Conservation (phyloP, 2,888 invertebrate genomes). For the Geophilus truncorum region DNA sequence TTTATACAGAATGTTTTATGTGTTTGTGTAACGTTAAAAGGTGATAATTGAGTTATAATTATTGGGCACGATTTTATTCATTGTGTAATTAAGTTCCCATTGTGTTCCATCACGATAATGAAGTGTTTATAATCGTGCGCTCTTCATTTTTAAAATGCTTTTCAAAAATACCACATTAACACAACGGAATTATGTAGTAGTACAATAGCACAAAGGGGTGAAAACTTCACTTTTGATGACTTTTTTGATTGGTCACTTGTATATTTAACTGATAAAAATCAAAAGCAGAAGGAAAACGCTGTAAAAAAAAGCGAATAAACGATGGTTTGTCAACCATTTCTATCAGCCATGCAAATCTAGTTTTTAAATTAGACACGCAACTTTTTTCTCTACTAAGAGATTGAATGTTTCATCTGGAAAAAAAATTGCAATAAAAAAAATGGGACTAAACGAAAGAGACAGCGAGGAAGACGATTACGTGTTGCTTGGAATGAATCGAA, state of each 20-base stretch:
- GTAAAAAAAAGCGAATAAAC: not conserved
- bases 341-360: not conserved
- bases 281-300: not conserved
- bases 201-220: too few species aligned
- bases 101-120: not conserved
- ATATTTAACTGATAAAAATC: not conserved
- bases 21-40: not conserved
- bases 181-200: not conserved
- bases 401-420: not conserved
- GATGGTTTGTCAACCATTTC: not conserved
- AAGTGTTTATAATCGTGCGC: not conserved
- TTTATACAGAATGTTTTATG: not conserved
- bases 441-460: not conserved
- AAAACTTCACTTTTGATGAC: too few species aligned
- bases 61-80: conserved; percentile 11
- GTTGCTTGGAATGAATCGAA: not conserved
- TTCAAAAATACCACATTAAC: not conserved
- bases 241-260: not conserved
- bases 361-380: not conserved
- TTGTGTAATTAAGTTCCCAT: not conserved
- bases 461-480: not conserved
- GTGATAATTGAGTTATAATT: conserved; percentile 8
- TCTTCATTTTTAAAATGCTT: not conserved
- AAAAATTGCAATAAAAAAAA: not conserved
- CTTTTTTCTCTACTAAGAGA: not conserved